A percentile compares a stretch with the other conserved stretches of the same genome.
phyloP scores from a whole-genome alignment of 1,140 invertebrate genomes.

The Aricia agestis region DNA sequence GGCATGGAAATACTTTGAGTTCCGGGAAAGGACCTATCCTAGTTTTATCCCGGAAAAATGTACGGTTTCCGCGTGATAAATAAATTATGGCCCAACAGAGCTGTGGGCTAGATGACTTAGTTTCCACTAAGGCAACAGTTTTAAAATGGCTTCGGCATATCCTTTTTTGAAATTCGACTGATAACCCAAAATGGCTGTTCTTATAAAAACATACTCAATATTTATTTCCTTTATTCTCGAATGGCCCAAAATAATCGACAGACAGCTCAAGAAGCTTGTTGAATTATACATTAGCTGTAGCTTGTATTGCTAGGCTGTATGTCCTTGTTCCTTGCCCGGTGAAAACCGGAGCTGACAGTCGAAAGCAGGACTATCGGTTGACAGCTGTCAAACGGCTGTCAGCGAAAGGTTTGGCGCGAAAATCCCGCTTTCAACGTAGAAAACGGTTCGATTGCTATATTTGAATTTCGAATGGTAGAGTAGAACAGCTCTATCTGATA shows the following conservation, averaged over 20 bases:
- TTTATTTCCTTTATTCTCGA: background rate
- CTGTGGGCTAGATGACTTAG: too few species aligned
- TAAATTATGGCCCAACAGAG: too few species aligned
- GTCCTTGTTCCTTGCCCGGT: conserved; percentile 9
- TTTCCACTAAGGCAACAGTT: background rate
- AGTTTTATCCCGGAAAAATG: too few species aligned
- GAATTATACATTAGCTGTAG: conserved; percentile 3
- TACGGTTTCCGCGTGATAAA: too few species aligned
- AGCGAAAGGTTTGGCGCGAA: background rate
- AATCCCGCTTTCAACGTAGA: background rate
- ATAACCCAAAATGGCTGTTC: background rate
- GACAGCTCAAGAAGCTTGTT: conserved; percentile 8
- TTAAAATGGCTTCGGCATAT: too few species aligned
- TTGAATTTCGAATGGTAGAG: too few species aligned
- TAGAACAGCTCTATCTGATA: too few species aligned
- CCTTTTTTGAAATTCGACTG: background rate
- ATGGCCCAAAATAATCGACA: background rate
- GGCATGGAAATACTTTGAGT: too few species aligned
- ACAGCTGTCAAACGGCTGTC: conserved; percentile 3
- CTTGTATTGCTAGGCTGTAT: background rate
- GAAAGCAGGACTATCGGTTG: conserved; percentile 7
- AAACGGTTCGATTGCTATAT: background rate
- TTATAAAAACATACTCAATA: background rate
- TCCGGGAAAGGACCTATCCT: too few species aligned
- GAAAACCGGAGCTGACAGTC: conserved; percentile 7